phyloP scores from a whole-genome alignment of 1,140 invertebrate species.

The Ptiloglossa arizonensis region DNA sequence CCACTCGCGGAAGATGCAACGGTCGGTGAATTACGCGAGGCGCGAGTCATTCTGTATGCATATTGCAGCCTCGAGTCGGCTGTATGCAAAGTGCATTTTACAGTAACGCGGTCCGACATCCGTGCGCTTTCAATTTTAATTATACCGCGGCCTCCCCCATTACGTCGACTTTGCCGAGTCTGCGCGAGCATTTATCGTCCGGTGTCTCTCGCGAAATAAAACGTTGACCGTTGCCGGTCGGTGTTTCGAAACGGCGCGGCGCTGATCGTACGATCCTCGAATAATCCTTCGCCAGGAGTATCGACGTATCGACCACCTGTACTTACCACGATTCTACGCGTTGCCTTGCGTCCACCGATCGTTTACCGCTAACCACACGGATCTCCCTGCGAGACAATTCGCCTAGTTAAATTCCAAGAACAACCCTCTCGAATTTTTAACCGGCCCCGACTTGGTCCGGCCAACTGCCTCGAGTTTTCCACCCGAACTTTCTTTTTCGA shows the following conservation, averaged over 20 bases:
- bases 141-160: not conserved
- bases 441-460: no score
- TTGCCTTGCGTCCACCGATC: no score
- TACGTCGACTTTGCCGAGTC: slow-evolving; percentile 10
- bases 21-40: slow-evolving; percentile 39
- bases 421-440: not conserved
- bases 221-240: not conserved
- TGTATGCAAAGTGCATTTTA: slow-evolving; percentile 54
- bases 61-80: slow-evolving; percentile 15
- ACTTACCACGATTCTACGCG: no score
- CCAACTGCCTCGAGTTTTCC: not conserved
- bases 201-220: not conserved
- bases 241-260: no score
- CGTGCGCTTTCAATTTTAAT: slow-evolving; percentile 53
- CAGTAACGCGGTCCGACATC: slow-evolving; percentile 45
- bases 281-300: no score
- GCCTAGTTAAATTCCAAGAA: not conserved
- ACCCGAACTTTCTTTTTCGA: not conserved
- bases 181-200: not conserved
- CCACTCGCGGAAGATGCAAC: not conserved
- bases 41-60: slow-evolving; percentile 49
- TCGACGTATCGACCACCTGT: no score
- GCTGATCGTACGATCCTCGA: no score
- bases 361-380: no score
- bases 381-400: not conserved